These are phyloP conservation scores for Drosophila eugracilis DNA, from an alignment of 1,140 invertebrate genomes.

Conservation along the genomic window DNA sequence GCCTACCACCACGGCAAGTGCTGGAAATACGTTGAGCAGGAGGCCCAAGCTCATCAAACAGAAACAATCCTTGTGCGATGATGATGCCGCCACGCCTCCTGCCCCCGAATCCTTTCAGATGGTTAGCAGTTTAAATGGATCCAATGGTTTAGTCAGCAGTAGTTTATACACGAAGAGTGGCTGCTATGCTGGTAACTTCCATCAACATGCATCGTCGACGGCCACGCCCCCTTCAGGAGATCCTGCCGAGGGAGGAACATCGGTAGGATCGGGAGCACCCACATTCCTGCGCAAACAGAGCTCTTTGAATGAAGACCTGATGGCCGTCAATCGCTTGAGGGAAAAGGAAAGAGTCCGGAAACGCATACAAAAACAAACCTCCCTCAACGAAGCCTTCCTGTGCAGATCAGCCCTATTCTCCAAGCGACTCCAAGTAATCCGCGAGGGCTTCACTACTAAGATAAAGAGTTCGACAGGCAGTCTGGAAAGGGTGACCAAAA, in stretches of 20 bases:
- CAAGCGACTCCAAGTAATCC: conserved; percentile 93
- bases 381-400: conserved; percentile 94
- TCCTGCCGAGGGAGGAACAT: neutral
- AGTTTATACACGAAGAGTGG: conserved; percentile 63
- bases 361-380: conserved; percentile 95
- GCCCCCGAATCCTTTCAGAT: conserved; percentile 57
- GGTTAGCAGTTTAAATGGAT: conserved; percentile 67
- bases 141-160: conserved; percentile 61
- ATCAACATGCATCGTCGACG: conserved; percentile 30
- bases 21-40: conserved; percentile 63
- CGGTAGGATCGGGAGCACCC: conserved; percentile 10
- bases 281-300: conserved; percentile 91
- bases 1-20: conserved; percentile 65
- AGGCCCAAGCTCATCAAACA: conserved; percentile 91
- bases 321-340: conserved; percentile 91
- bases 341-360: conserved; percentile 93
- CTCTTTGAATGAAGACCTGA: conserved; percentile 95
- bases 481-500: conserved; percentile 92
- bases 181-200: conserved; percentile 48
- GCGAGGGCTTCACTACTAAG: conserved; percentile 92
- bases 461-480: conserved; percentile 92
- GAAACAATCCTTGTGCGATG: conserved; percentile 91
- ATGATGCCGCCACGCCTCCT: conserved; percentile 82
- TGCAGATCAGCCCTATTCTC: conserved; percentile 89
- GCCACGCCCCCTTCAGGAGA: conserved; percentile 4